Evolutionary conservation across 2,888 invertebrate genomes (phyloP).

Genomic region (Pheosia tremula): DNA sequence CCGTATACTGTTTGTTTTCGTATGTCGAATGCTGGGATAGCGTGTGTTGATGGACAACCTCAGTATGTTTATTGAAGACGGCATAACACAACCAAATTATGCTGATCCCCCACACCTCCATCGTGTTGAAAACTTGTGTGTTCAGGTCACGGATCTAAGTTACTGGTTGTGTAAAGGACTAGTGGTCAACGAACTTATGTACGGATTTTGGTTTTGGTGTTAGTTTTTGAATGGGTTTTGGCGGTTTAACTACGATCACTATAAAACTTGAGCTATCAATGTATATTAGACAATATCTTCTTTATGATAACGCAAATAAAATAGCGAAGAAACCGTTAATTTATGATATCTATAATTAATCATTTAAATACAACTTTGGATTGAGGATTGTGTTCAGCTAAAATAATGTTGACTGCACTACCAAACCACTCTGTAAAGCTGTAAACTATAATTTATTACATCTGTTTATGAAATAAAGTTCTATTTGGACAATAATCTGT

Average conservation of each 20-base stretch:
- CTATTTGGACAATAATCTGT: too few relatives aligned
- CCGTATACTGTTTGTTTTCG: constrained; percentile 73
- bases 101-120: constrained; percentile 36
- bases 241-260: constrained; percentile 10
- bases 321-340: too few relatives aligned
- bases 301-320: too few relatives aligned
- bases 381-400: too few relatives aligned
- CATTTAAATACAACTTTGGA: too few relatives aligned
- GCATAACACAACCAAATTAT: constrained; percentile 49
- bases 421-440: too few relatives aligned
- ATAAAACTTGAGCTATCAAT: constrained; percentile 3
- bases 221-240: constrained; percentile 12
- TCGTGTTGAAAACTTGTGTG: constrained; percentile 14
- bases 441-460: too few relatives aligned
- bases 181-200: constrained; percentile 41
- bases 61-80: constrained; percentile 69
- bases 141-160: constrained; percentile 25
- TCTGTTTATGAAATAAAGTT: too few relatives aligned
- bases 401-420: too few relatives aligned
- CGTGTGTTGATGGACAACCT: constrained; percentile 69
- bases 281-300: too few relatives aligned
- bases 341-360: too few relatives aligned
- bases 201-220: constrained; percentile 27
- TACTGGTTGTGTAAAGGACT: constrained; percentile 28
- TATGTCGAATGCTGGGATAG: constrained; percentile 70